Conservation (phyloP, 2,888 invertebrate genomes). For the Epiblema foenella region DNA sequence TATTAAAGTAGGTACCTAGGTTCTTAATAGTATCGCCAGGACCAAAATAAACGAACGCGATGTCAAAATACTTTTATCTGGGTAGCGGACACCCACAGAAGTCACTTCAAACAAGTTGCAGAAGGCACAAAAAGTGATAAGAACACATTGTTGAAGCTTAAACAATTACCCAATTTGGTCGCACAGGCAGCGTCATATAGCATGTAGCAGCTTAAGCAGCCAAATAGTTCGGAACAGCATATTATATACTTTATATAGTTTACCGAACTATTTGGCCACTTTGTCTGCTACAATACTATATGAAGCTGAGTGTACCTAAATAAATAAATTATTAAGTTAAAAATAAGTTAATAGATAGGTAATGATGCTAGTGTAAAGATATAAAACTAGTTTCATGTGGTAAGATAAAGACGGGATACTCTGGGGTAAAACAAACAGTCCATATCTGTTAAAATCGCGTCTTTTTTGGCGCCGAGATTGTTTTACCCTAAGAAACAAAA, state of each 20-base stretch:
- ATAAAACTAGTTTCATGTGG: neutral
- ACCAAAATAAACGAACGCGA: conserved; percentile 49
- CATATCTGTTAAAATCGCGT: neutral
- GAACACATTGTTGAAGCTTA: neutral
- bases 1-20: conserved; percentile 4
- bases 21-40: conserved; percentile 45
- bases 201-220: too few species aligned
- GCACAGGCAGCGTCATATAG: too few species aligned
- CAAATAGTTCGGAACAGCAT: too few species aligned
- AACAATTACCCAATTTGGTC: too few species aligned
- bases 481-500: conserved; percentile 14
- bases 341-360: too few species aligned
- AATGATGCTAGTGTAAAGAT: neutral
- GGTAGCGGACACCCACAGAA: neutral
- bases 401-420: neutral
- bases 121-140: neutral
- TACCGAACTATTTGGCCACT: too few species aligned
- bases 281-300: too few species aligned
- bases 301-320: too few species aligned
- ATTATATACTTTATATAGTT: too few species aligned
- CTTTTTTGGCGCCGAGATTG: neutral
- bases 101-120: neutral
- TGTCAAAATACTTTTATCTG: neutral
- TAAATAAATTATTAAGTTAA: too few species aligned
- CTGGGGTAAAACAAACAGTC: neutral